Base-by-base conservation (phyloP, 2,113 vertebrate species). In the Mus spicilegus region DNA sequence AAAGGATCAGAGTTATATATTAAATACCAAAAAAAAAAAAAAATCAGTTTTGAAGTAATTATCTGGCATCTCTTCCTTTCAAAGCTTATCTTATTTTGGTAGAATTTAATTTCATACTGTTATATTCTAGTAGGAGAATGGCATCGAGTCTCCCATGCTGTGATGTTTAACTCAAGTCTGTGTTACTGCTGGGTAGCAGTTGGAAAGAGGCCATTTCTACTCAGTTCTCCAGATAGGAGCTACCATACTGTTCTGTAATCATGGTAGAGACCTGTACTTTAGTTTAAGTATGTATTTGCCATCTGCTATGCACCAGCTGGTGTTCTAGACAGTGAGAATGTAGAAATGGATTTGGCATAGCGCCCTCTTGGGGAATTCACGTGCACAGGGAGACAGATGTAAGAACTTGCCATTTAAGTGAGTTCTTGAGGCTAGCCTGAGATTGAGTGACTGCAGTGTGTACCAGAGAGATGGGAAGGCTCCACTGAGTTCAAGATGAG, bases 51-150 rank as follows among this genome's bases (percentile, higher is more conserved):
- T 26, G 80, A 82, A 30, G 56, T 42, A 63, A 16, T 13, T 17
- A 69, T 54, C 46, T 63, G 58, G 51, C 54, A 61, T 42, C 46
- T 30, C 42, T 87, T 86, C 9, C 16, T 70, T 88, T 39, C 33
- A 30, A 81, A 90, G 36, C 89, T 75, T 89, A 5, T 86, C n/a
- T 89, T 69, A 12, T 39, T 85, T 58, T 76, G 22, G 42, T 89
- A 82, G 84, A 96, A n/a, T 76, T 94, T 70, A 93, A 84, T 90
- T 93, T 94, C 70, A 70, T 54, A 85, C 75, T 78, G 22, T 56
- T 19, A 4, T 77, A 42, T 78, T 86, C n/a, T 77, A 5, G 30
- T 78, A 46, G 65, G 61, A 30, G 81, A 73, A 36, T 75, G 46
- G 49, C 33, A 13, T n/a, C 76, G 65, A 63, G 85, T 90, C 75